phyloP scores from a whole-genome alignment of 92 coral and sea anemone genomes.

The Palythoa grandis region DNA sequence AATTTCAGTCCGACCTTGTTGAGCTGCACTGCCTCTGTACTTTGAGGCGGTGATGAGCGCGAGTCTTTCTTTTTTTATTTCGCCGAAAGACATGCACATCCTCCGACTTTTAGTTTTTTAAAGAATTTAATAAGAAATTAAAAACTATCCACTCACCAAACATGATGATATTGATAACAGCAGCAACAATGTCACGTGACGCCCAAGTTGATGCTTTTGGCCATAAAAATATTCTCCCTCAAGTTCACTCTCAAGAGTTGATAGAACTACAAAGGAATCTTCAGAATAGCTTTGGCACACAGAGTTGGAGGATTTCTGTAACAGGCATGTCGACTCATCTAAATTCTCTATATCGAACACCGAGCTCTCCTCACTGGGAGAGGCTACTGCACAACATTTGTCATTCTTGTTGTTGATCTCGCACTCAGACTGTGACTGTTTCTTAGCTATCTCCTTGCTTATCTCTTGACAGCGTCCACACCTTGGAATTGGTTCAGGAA shows the following conservation, averaged over 20 bases:
- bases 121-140: too few species aligned
- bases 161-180: conserved; percentile 59
- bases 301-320: conserved; percentile 21
- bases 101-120: too few species aligned
- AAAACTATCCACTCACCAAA: conserved; percentile 58
- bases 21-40: too few species aligned
- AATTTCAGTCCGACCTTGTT: too few species aligned
- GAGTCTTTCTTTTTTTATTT: too few species aligned
- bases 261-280: conserved; percentile 9
- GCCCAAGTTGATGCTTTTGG: conserved; percentile 83
- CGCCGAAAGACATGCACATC: too few species aligned
- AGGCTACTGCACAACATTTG: conserved; percentile 9
- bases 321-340: conserved; percentile 22
- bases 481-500: background rate
- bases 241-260: conserved; percentile 55
- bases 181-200: conserved; percentile 78
- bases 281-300: conserved; percentile 16
- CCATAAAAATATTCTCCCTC: conserved; percentile 74
- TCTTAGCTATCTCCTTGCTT: conserved; percentile 25
- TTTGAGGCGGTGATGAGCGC: too few species aligned
- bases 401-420: background rate
- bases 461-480: conserved; percentile 43
- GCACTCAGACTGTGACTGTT: background rate
- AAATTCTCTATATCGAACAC: conserved; percentile 34
- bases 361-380: background rate